Evolutionary conservation across 2,797 vertebrate species (phyloP), one percentile per base, ranked within the genome.

Genomic region (Amazona ochrocephala): DNA sequence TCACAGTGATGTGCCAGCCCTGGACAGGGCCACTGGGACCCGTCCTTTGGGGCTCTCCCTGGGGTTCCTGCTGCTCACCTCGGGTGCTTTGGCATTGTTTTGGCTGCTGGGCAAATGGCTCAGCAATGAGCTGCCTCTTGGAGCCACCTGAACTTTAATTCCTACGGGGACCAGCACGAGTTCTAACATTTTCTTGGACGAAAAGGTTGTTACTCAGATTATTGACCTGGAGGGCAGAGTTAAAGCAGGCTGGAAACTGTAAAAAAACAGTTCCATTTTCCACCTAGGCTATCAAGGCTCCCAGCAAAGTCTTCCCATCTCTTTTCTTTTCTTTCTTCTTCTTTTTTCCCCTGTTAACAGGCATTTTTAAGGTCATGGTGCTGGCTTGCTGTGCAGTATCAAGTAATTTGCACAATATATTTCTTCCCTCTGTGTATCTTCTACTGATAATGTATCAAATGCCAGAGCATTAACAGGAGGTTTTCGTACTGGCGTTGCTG

Each of bases 201-300:
- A 65, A 95, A 94, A 94, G 84, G 75, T 89, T 93, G 75, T 91
- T 94, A 82, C 56, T 21, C 84, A 85, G 89, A 74, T n/a, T 72
- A 81, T 82, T 94, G 96, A 96, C 95, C 95, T 8, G 16, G 39
- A 95, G 94, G 90, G 94, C 95, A 96, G 90, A 91, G 93, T 81
- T 84, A 93, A 58, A 94, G 39, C 68, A 68, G 83, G 39, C 70
- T 94, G 87, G 84, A 94, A 95, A 93, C 29, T 9, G 1, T 37
- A 54, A 90, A 70, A 87, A 90, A 65, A 7, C 4, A 16, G 85
- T 86, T 93, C 73, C 27, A 78, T 93, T 94, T 95, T 83, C 90
- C 76, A 81, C 47, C 73, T 47, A 61, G 62, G 87, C 89, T 78
- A 82, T 78, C 86, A 87, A 82, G 83, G 89, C 64, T 79, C 54